Conservation (phyloP, 2,888 invertebrate species). For the Ctena decussata region DNA sequence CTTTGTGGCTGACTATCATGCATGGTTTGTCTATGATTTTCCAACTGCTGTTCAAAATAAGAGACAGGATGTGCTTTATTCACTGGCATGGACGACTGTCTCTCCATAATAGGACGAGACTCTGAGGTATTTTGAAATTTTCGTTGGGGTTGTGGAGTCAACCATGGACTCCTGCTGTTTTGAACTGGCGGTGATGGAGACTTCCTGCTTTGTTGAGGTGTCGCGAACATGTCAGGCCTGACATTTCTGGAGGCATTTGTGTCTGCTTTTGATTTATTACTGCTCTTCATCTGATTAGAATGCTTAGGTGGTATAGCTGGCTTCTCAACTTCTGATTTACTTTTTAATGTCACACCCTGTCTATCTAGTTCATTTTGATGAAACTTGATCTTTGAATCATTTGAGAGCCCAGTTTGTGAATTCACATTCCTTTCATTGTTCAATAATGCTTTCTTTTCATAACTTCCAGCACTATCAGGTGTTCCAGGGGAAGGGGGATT, state of each 20-base stretch:
- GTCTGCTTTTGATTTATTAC: background rate
- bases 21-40: conserved; percentile 32
- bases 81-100: conserved; percentile 53
- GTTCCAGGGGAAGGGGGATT: background rate
- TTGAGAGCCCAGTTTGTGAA: conserved; percentile 22
- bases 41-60: conserved; percentile 9
- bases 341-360: background rate
- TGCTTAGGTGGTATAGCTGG: background rate
- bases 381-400: conserved; percentile 46
- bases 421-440: conserved; percentile 52
- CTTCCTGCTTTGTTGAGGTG: conserved; percentile 51
- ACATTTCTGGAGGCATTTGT: background rate
- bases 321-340: background rate
- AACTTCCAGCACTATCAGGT: conserved; percentile 21
- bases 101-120: conserved; percentile 37
- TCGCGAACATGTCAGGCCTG: conserved; percentile 46
- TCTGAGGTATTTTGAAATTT: conserved; percentile 34
- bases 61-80: conserved; percentile 6
- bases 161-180: conserved; percentile 41
- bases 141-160: conserved; percentile 74
- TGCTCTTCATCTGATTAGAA: background rate
- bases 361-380: conserved; percentile 56
- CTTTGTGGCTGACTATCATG: conserved; percentile 51
- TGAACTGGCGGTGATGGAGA: conserved; percentile 54
- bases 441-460: conserved; percentile 23